Conservation (phyloP, 1,140 invertebrate species). For the Elymnias hypermnestra region DNA sequence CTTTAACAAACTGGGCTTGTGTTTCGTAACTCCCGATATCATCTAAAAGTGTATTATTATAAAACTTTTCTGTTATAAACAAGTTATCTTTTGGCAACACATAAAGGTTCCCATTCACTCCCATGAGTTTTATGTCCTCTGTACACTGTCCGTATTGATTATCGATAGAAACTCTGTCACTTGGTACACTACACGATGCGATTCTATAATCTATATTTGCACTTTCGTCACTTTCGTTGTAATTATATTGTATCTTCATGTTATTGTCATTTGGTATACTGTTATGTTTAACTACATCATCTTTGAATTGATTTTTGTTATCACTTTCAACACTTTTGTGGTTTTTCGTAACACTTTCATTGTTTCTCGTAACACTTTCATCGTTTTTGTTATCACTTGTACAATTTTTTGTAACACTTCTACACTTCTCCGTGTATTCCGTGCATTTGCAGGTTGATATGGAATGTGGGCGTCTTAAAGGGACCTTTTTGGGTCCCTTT, state of each 20-base stretch:
- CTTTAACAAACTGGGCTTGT: constrained; percentile 55
- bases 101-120: constrained; percentile 22
- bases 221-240: not conserved
- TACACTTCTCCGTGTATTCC: no score
- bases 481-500: constrained; percentile 39
- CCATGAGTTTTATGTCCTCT: no score
- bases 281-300: no score
- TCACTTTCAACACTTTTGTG: not conserved
- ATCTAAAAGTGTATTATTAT: constrained; percentile 41
- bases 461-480: constrained; percentile 32
- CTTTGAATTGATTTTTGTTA: not conserved
- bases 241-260: no score
- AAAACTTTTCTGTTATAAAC: constrained; percentile 61
- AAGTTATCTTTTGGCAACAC: constrained; percentile 38
- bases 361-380: not conserved
- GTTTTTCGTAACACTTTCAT: no score
- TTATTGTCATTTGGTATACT: no score
- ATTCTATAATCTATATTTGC: not conserved
- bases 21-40: constrained; percentile 53
- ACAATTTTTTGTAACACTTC: not conserved
- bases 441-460: constrained; percentile 20
- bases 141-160: no score
- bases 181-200: no score
- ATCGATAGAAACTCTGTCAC: no score
- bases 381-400: constrained; percentile 2